phyloP scores from a whole-genome alignment of 2,888 invertebrate genomes.

The Omphaloscelis lunosa region DNA sequence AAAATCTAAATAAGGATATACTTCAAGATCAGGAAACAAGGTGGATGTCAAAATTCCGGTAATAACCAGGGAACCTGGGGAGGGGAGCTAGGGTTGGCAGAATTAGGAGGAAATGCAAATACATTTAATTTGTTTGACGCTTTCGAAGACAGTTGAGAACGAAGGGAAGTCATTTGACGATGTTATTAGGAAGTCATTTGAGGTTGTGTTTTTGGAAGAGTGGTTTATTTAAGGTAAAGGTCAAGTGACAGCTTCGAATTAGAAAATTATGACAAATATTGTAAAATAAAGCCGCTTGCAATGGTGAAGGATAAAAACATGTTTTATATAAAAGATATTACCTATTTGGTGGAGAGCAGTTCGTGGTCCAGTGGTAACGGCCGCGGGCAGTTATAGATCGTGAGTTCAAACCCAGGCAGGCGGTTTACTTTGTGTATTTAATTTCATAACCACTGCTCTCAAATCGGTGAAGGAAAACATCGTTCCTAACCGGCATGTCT shows the following conservation, averaged over 20 bases:
- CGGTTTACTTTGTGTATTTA: no score
- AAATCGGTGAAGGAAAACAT: no score
- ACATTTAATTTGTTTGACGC: constrained; percentile 48
- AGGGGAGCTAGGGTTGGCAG: constrained; percentile 37
- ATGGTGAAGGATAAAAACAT: no score
- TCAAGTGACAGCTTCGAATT: background rate
- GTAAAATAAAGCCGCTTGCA: no score
- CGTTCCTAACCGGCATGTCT: no score
- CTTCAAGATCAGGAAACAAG: constrained; percentile 50
- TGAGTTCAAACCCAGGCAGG: no score
- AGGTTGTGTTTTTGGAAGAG: constrained; percentile 7
- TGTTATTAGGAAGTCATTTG: constrained; percentile 18
- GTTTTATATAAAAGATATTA: background rate
- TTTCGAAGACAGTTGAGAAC: constrained; percentile 6
- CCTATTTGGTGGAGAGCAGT: no score
- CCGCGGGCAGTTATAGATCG: no score
- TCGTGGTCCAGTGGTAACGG: no score
- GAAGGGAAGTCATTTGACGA: constrained; percentile 17
- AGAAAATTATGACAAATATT: background rate
- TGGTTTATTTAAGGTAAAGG: constrained; percentile 5
- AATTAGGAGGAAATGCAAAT: constrained; percentile 37
- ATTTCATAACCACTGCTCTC: no score
- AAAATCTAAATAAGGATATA: constrained; percentile 32
- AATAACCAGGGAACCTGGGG: constrained; percentile 42
- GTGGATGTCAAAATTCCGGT: constrained; percentile 47